phyloP scores from a whole-genome alignment of 1,140 invertebrate genomes.

The Papilio helenus region DNA sequence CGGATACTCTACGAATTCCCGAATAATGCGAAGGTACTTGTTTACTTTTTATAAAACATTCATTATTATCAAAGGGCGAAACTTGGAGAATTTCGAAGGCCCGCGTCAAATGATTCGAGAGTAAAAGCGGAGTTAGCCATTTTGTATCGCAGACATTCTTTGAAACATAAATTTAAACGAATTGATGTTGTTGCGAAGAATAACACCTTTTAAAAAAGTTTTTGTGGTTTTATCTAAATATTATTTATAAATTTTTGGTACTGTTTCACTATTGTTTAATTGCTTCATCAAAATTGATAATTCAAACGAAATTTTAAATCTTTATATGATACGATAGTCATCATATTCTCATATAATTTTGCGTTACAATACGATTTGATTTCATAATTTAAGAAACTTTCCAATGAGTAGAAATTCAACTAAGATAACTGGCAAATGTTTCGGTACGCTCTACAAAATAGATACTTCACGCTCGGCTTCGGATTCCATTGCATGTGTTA shows the following conservation, averaged over 20 bases:
- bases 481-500: background rate
- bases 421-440: slow-evolving; percentile 2
- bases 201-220: background rate
- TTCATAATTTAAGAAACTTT: background rate
- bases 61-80: slow-evolving; percentile 13
- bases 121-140: slow-evolving; percentile 5
- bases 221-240: background rate
- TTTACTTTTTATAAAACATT: slow-evolving; percentile 34
- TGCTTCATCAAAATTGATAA: background rate
- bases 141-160: slow-evolving; percentile 27
- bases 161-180: slow-evolving; percentile 4
- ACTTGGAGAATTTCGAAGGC: slow-evolving; percentile 24
- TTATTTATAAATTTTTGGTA: background rate
- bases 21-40: background rate
- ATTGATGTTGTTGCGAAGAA: background rate
- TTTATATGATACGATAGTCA: background rate
- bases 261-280: background rate
- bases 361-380: background rate
- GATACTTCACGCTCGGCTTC: slow-evolving; percentile 10
- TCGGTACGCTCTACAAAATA: slow-evolving; percentile 2
- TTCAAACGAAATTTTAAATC: background rate
- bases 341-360: background rate
- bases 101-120: slow-evolving; percentile 8
- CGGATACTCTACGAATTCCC: background rate
- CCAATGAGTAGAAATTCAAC: background rate